Conservation (phyloP, 2,797 vertebrate genomes). For the Liasis olivaceus region DNA sequence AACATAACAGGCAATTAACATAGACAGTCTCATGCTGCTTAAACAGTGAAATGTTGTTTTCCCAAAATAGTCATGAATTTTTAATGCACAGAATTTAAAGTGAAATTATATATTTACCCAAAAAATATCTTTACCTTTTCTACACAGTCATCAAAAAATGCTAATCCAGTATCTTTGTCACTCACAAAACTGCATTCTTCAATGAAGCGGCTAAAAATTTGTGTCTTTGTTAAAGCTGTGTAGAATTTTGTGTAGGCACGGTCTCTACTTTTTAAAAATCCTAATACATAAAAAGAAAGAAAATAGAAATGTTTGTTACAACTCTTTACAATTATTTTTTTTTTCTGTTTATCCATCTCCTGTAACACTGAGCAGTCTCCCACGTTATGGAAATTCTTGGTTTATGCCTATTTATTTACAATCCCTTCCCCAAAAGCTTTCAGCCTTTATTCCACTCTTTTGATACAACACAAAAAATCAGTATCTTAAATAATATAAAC, state of each 20-base stretch:
- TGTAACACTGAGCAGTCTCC: neutral
- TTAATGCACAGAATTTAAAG: neutral
- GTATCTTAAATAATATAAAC: neutral
- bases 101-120: neutral
- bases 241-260: constrained; percentile 97
- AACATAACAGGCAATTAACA: neutral
- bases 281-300: constrained; percentile 70
- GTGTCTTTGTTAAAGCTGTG: constrained; percentile 92
- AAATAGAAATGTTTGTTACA: constrained; percentile 24
- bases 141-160: constrained; percentile 98
- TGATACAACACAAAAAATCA: neutral
- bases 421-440: neutral
- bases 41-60: neutral
- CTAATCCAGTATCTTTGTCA: constrained; percentile 98
- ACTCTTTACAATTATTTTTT: neutral
- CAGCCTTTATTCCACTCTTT: neutral
- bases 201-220: constrained; percentile 98
- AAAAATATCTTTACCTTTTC: constrained; percentile 87
- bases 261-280: constrained; percentile 96
- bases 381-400: neutral
- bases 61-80: neutral
- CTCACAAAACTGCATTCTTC: constrained; percentile 99
- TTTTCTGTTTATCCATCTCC: neutral
- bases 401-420: neutral
- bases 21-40: neutral